Evolutionary conservation across 2,797 vertebrate genomes (phyloP).

Genomic region (Chelon auratus): DNA sequence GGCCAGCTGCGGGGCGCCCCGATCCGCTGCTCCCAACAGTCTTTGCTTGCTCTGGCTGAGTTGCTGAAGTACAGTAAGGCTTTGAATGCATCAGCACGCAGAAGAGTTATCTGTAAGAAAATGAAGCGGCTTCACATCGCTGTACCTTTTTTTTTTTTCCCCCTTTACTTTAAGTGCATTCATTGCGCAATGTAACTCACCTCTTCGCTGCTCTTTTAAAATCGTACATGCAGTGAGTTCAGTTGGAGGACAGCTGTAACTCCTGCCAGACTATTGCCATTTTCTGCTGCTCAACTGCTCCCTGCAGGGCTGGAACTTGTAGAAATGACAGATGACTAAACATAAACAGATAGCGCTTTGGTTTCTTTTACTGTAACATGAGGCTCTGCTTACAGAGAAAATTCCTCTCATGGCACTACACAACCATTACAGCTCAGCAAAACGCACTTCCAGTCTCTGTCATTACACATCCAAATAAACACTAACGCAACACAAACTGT

Average conservation of each 20-base stretch:
- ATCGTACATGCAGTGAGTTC: conserved; percentile 25
- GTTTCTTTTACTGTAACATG: conserved; percentile 11
- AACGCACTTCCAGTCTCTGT: conserved; percentile 4
- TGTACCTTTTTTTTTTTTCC: background rate
- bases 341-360: conserved; percentile 27
- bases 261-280: conserved; percentile 38
- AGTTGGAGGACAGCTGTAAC: conserved; percentile 27
- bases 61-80: conserved; percentile 47
- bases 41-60: conserved; percentile 39
- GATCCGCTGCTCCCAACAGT: conserved; percentile 11
- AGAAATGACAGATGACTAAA: conserved; percentile 24
- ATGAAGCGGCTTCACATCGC: background rate
- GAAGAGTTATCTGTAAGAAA: conserved; percentile 1
- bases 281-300: conserved; percentile 17
- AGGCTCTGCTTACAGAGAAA: background rate
- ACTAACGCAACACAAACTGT: background rate
- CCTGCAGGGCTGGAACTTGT: conserved; percentile 14
- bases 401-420: background rate
- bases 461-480: background rate
- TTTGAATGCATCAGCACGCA: conserved; percentile 32
- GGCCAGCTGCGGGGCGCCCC: background rate
- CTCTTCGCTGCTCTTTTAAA: conserved; percentile 15
- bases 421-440: background rate
- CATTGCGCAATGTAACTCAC: background rate
- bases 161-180: background rate